A percentile compares a stretch with the other conserved stretches of the same genome.
Conservation (phyloP, 2,888 invertebrate species). For the Oxyteleia sp. region DNA sequence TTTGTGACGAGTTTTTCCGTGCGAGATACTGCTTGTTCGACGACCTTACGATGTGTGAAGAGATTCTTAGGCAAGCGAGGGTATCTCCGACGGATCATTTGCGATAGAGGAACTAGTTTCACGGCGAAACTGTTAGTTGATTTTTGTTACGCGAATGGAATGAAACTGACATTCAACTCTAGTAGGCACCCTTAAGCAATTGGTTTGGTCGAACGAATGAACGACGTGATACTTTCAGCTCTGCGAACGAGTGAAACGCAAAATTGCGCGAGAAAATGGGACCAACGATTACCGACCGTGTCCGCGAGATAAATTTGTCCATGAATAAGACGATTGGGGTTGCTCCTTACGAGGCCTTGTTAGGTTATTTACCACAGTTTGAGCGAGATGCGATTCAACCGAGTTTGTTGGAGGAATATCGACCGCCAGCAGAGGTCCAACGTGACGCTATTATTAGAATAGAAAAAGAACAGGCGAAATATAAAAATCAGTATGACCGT, state of each 20-base stretch:
- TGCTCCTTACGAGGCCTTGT: slow-evolving; percentile 18
- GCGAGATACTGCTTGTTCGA: neutral
- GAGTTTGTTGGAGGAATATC: too few relatives aligned
- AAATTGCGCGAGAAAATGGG: neutral
- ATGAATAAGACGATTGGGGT: slow-evolving; percentile 1
- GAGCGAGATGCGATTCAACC: neutral
- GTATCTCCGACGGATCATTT: slow-evolving; percentile 56
- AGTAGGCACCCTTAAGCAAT: slow-evolving; percentile 66
- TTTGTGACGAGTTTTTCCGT: too few relatives aligned
- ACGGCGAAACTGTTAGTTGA: slow-evolving; percentile 48
- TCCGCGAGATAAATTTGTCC: slow-evolving; percentile 1
- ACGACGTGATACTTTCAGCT: too few relatives aligned
- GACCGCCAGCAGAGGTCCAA: too few relatives aligned
- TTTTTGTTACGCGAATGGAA: slow-evolving; percentile 49
- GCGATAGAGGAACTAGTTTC: slow-evolving; percentile 67
- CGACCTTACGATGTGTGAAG: slow-evolving; percentile 39
- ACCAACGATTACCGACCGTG: neutral
- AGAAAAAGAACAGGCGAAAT: too few relatives aligned
- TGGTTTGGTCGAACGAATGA: slow-evolving; percentile 51
- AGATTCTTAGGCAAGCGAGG: slow-evolving; percentile 63
- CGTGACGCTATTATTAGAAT: too few relatives aligned
- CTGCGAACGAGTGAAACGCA: too few relatives aligned
- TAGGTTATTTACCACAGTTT: slow-evolving; percentile 14
- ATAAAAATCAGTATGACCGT: too few relatives aligned
- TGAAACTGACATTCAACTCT: slow-evolving; percentile 57